Base-by-base conservation (phyloP, 2,888 invertebrate genomes). In the Teinopalpus imperialis region DNA sequence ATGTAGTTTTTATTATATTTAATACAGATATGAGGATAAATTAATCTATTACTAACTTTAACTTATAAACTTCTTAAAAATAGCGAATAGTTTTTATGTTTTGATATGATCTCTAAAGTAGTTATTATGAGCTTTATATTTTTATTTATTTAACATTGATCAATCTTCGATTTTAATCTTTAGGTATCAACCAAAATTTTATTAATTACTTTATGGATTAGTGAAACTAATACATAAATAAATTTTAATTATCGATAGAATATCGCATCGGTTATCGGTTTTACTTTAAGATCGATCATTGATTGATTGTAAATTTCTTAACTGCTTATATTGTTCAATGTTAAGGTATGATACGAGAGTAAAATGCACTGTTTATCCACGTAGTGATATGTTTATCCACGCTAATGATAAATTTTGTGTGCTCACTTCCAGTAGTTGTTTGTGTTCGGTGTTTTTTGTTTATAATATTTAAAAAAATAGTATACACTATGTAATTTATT, bases 361-460 rank as follows among this genome's bases (percentile, higher is more conserved):
- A 16, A 49, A 52, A 48, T 60, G 59, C 45, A 61, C 66, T 67
- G 62, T 66, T 54, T 42, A 21, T 35, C 20, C 30, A 44, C 36
- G 56, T 63, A 59, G 56, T n/a, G n/a, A n/a, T n/a, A n/a, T n/a
- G n/a, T n/a, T n/a, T n/a, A n/a, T n/a, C n/a, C 62, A 66, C 64
- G 71, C 72, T 67, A 51, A 53, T 48, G 44, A 37, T 52, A 49
- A 59, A 48, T 60, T 57, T 57, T 52, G 54, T 66, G 52, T 50
- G 51, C 48, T 56, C 56, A 61, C 54, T 56, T 56, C 53, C 32
- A 59, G 71, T 73, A 74, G 74, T 66, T 66, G 42, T 52, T 54
- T 66, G 62, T 64, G 70, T 52, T 56, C 54, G 69, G 67, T 74
- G 51, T 42, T 48, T 36, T 59, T 51, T 43, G 18, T 42, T 49